phyloP scores from a whole-genome alignment of 2,888 invertebrate species.

The Pristionchus japonicus region DNA sequence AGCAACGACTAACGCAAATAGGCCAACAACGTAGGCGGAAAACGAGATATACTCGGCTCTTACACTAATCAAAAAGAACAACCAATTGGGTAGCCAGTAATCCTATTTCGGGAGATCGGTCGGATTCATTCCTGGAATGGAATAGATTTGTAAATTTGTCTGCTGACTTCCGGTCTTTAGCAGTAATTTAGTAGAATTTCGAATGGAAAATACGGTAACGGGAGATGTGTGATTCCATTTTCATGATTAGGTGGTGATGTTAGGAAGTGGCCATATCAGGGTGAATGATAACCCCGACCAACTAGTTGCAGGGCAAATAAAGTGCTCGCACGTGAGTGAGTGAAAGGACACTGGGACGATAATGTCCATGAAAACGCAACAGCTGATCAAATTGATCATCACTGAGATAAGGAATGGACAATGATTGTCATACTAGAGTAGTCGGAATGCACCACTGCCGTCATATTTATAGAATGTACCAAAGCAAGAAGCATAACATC shows the following conservation, averaged over 20 bases:
- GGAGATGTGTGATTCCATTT: not conserved
- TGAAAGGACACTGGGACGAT: not conserved
- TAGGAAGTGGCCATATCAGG: not conserved
- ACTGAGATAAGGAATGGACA: not conserved
- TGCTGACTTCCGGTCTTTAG: not conserved
- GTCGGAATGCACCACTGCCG: too few relatives aligned
- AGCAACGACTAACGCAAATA: not conserved
- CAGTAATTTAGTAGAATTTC: not conserved
- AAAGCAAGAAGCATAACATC: too few relatives aligned
- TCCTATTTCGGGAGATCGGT: not conserved
- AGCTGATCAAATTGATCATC: not conserved
- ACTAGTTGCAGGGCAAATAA: not conserved
- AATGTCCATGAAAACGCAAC: not conserved
- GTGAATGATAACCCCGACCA: not conserved
- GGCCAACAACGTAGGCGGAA: conserved; percentile 11
- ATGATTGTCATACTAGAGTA: too few relatives aligned
- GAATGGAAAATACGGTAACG: not conserved
- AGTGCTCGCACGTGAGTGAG: conserved; percentile 4
- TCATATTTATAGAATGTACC: too few relatives aligned
- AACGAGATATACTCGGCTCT: not conserved
- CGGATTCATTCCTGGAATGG: not conserved
- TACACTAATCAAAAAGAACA: not conserved
- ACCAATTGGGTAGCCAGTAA: not conserved
- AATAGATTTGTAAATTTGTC: not conserved
- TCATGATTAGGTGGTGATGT: not conserved